Conservation (phyloP, 2,113 vertebrate genomes). For the Mustela nigripes region DNA sequence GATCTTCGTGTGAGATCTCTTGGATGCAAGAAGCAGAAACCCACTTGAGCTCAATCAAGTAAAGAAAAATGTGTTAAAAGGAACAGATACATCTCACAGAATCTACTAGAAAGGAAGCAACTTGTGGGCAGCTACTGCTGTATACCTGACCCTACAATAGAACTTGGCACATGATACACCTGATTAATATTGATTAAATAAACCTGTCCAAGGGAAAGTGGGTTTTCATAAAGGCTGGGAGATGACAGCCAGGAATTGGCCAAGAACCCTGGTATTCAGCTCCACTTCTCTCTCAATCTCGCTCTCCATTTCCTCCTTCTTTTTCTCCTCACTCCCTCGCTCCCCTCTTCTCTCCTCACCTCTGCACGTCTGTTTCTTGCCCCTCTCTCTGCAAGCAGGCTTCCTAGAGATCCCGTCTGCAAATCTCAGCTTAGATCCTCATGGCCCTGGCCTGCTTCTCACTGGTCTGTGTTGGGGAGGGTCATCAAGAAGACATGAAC, state of each 20-base stretch:
- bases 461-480: neutral
- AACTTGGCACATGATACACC: neutral
- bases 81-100: neutral
- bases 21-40: neutral
- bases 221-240: neutral
- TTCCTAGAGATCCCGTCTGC: neutral
- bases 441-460: neutral
- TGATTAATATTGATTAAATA: neutral
- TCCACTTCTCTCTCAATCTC: neutral
- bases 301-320: neutral
- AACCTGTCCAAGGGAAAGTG: neutral
- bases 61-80: neutral
- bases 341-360: too few species aligned
- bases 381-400: neutral
- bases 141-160: neutral
- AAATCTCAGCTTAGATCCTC: neutral
- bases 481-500: neutral
- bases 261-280: neutral
- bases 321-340: neutral
- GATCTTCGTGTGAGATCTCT: neutral
- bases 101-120: neutral
- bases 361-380: neutral
- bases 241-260: too few species aligned
- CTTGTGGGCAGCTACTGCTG: neutral
- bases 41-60: neutral